These are phyloP conservation scores for Rousettus madagascariensis DNA, from an alignment of 2,797 vertebrate species.

Conservation along the genomic window DNA sequence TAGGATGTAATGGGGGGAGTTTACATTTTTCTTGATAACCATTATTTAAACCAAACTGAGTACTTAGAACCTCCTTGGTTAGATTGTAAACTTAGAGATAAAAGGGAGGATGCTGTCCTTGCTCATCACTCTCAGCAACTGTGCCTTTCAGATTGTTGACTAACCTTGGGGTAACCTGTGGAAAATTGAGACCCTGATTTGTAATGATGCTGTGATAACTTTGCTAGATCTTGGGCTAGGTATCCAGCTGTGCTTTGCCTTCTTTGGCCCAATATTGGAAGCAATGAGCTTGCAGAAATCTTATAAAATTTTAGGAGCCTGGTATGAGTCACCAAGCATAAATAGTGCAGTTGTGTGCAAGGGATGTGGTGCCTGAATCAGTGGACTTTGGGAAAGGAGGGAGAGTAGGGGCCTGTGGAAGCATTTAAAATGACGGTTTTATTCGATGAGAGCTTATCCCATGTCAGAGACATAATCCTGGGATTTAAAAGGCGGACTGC, in stretches of 20 bases:
- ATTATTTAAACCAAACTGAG: neutral
- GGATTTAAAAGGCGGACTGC: slow-evolving; percentile 19
- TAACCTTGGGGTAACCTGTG: neutral
- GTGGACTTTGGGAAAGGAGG: slow-evolving; percentile 27
- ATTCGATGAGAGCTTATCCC: neutral
- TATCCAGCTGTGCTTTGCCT: slow-evolving; percentile 33
- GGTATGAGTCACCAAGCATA: slow-evolving; percentile 41
- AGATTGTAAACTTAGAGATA: slow-evolving; percentile 9
- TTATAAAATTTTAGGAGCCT: slow-evolving; percentile 49
- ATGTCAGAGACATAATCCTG: neutral
- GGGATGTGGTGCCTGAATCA: neutral
- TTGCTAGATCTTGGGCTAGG: slow-evolving; percentile 19
- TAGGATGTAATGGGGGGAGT: neutral
- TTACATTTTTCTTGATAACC: neutral
- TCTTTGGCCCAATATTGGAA: slow-evolving; percentile 59
- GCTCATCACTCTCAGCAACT: neutral
- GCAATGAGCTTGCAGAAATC: slow-evolving; percentile 53
- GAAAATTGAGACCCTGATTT: slow-evolving; percentile 28
- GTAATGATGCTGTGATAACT: slow-evolving; percentile 8
- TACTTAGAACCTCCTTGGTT: neutral
- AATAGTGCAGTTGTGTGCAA: slow-evolving; percentile 47
- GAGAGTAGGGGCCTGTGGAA: neutral
- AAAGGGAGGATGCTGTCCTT: neutral
- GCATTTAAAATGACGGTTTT: slow-evolving; percentile 42
- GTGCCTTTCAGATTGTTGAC: neutral